These are phyloP conservation scores for Catharus ustulatus DNA, from an alignment of 2,797 vertebrate genomes.

Conservation along the genomic window DNA sequence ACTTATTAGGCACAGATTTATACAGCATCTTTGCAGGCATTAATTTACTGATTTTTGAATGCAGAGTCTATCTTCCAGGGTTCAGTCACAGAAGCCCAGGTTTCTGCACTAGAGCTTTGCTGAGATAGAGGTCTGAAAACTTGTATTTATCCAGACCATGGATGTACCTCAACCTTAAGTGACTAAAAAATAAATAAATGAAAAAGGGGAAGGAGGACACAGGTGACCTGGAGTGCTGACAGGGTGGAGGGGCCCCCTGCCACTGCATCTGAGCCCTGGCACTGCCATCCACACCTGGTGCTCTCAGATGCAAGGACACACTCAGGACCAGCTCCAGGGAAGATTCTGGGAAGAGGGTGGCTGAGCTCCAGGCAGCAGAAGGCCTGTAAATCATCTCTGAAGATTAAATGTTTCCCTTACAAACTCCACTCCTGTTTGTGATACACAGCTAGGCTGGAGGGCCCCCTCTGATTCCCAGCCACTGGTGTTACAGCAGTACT, in stretches of 20 bases:
- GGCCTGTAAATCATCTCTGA: not conserved
- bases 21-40: not conserved
- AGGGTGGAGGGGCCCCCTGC: accelerated
- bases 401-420: not conserved
- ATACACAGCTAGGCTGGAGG: not conserved
- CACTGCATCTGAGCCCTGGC: accelerated
- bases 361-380: not conserved
- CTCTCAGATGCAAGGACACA: not conserved
- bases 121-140: not conserved
- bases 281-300: not conserved
- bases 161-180: not conserved
- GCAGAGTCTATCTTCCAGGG: not conserved
- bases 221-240: not conserved
- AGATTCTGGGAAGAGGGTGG: not conserved
- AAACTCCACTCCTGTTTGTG: not conserved
- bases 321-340: not conserved
- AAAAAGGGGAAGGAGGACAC: not conserved
- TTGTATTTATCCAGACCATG: not conserved
- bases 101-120: not conserved
- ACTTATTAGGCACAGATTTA: not conserved
- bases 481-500: accelerated
- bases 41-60: not conserved
- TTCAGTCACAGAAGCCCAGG: not conserved
- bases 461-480: not conserved
- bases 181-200: not conserved